Base-by-base conservation (phyloP, 2,113 vertebrate genomes). In the Nesospiza acunhae region DNA sequence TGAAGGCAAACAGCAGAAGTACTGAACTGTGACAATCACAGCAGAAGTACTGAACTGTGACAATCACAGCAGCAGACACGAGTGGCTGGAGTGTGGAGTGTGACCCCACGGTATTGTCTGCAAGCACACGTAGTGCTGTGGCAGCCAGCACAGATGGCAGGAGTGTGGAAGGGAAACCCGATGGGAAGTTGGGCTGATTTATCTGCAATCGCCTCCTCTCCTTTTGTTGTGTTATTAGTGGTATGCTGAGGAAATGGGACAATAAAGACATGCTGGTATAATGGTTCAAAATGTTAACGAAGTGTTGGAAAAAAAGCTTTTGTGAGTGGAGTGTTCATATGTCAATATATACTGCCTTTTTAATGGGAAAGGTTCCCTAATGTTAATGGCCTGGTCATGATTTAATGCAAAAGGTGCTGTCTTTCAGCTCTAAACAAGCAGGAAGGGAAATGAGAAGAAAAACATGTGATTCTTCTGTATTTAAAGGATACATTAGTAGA, bases 221-320 rank as follows among this genome's bases (percentile, higher is more conserved):
- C 78, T 86, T 89, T 96, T 88, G 63, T 96, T 73, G 47, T 52
- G 63, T 75, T 44, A 4, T 77, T 84, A 86, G 73, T 44, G 70
- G 63, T 85, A 31, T 55, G 39, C 50, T 8, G 47, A 88, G 82
- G 82, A 95, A 91, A 64, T 2, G 7, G 75, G 69, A 74, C 78
- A 41, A 63, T 86, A 72, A 90, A 90, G 72, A 47, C 27, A 6
- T 28, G 3, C 64, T 81, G 39, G 9, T 66, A 12, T 58, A 83
- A 83, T 73, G 55, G 55, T 87, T 79, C 82, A 70, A 96, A 97
- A 91, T 91, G 63, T 69, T 95, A 87, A 93, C 88, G 82, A 93
- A 47, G 47, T 77, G 59, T 26, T 83, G 89, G 56, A 11, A 85
- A 84, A 93, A 88, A 90, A 72, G 50, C 62, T 83, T 95, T 73